Evolutionary conservation across 1,140 invertebrate genomes (phyloP).

Genomic region (Solen grandis): DNA sequence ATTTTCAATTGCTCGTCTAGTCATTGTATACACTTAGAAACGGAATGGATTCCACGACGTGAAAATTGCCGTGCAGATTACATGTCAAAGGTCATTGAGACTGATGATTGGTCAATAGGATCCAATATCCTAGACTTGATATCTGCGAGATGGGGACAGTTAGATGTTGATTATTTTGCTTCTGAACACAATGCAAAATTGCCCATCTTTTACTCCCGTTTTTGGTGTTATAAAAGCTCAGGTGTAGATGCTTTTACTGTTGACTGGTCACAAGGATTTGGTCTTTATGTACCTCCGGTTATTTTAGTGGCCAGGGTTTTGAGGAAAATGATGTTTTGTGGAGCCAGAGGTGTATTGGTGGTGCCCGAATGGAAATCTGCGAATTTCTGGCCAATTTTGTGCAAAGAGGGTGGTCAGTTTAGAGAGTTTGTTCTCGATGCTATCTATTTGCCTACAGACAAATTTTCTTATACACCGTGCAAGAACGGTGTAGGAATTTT

Average conservation of each 20-base stretch:
- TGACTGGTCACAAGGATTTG: not conserved
- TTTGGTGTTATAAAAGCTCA: not conserved
- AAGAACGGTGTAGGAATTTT: slow-evolving; percentile 29
- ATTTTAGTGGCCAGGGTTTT: slow-evolving; percentile 6
- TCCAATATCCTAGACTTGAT: not conserved
- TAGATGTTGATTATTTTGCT: slow-evolving; percentile 14
- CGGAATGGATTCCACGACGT: slow-evolving; percentile 4
- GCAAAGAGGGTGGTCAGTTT: not conserved
- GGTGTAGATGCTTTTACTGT: slow-evolving; percentile 22
- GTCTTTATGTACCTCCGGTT: slow-evolving; percentile 32
- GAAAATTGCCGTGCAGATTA: slow-evolving; percentile 10
- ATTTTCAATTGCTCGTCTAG: slow-evolving; percentile 11
- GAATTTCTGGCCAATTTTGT: slow-evolving; percentile 13
- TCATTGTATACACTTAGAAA: slow-evolving; percentile 19
- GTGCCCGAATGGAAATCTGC: not conserved
- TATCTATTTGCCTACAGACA: slow-evolving; percentile 32
- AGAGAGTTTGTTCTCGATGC: not conserved
- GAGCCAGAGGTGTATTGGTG: not conserved
- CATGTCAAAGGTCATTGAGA: slow-evolving; percentile 11
- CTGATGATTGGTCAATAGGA: slow-evolving; percentile 6
- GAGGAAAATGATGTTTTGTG: slow-evolving; percentile 25
- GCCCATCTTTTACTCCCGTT: slow-evolving; percentile 6
- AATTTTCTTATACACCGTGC: slow-evolving; percentile 15
- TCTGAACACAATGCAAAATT: slow-evolving; percentile 40
- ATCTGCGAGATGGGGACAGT: not conserved